These are phyloP conservation scores for Zygaena filipendulae DNA, from an alignment of 2,888 invertebrate genomes.

Conservation along the genomic window DNA sequence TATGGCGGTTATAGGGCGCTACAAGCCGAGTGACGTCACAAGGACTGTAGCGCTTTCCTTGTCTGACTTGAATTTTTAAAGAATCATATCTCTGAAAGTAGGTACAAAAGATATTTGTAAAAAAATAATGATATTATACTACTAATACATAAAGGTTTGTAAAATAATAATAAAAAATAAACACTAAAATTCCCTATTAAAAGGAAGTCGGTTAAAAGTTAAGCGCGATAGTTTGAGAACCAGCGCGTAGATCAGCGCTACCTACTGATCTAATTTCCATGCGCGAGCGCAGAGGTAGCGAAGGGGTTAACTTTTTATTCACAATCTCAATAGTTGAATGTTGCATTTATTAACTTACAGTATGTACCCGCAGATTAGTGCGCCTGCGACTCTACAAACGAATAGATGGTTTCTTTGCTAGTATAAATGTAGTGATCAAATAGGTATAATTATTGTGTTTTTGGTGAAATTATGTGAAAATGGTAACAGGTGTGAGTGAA, in stretches of 20 bases:
- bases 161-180: not conserved
- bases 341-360: constrained; percentile 55
- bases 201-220: constrained; percentile 1
- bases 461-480: no score
- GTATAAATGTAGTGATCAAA: no score
- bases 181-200: constrained; percentile 2
- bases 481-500: no score
- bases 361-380: constrained; percentile 52
- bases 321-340: constrained; percentile 44
- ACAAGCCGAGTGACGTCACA: no score
- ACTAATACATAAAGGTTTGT: no score
- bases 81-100: no score
- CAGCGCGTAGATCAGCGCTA: constrained; percentile 31
- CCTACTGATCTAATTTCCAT: constrained; percentile 70
- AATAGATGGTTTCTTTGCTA: constrained; percentile 29
- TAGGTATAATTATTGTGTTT: no score
- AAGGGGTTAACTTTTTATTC: constrained; percentile 61
- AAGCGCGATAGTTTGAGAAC: constrained; percentile 42
- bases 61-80: no score
- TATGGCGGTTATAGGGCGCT: no score
- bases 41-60: no score
- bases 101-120: no score
- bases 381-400: constrained; percentile 49
- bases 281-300: constrained; percentile 48
- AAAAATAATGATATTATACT: no score